Conservation (phyloP, 2,797 vertebrate genomes). For the Poeciliopsis paucimaculata region DNA sequence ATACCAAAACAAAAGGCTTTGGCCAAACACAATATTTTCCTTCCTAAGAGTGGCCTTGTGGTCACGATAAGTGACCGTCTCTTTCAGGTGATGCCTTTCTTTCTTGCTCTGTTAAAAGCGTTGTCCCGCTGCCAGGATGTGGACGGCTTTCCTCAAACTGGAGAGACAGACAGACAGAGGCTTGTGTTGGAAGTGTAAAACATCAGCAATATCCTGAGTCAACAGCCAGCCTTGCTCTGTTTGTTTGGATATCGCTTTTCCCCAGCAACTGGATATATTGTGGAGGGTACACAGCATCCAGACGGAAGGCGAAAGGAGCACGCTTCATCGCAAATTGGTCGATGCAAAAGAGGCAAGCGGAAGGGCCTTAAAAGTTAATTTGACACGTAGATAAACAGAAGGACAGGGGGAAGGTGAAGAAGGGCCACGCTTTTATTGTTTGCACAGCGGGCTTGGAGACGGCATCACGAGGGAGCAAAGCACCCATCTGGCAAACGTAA, state of each 20-base stretch:
- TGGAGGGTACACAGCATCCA: conserved; percentile 52
- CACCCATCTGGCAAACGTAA: background rate
- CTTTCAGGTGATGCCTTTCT: conserved; percentile 42
- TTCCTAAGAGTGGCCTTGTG: conserved; percentile 28
- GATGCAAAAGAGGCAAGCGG: conserved; percentile 44
- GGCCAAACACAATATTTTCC: conserved; percentile 48
- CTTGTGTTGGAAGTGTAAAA: conserved; percentile 62
- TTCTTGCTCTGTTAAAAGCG: conserved; percentile 60
- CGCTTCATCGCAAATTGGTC: conserved; percentile 64
- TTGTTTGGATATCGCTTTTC: conserved; percentile 76
- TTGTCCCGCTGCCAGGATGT: conserved; percentile 50
- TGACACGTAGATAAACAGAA: conserved; percentile 61
- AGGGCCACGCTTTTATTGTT: conserved; percentile 59
- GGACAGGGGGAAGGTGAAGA: conserved; percentile 17
- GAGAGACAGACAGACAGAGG: conserved; percentile 31
- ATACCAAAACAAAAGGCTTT: conserved; percentile 28
- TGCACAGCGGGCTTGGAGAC: conserved; percentile 25
- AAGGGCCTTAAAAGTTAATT: conserved; percentile 55
- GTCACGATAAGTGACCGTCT: conserved; percentile 50
- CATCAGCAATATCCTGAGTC: conserved; percentile 72
- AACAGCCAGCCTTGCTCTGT: conserved; percentile 50
- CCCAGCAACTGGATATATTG: conserved; percentile 67
- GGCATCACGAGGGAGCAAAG: conserved; percentile 29
- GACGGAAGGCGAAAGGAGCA: conserved; percentile 47
- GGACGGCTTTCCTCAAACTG: conserved; percentile 27